Conservation (phyloP, 2,888 invertebrate genomes). For the Apotomis turbidana region DNA sequence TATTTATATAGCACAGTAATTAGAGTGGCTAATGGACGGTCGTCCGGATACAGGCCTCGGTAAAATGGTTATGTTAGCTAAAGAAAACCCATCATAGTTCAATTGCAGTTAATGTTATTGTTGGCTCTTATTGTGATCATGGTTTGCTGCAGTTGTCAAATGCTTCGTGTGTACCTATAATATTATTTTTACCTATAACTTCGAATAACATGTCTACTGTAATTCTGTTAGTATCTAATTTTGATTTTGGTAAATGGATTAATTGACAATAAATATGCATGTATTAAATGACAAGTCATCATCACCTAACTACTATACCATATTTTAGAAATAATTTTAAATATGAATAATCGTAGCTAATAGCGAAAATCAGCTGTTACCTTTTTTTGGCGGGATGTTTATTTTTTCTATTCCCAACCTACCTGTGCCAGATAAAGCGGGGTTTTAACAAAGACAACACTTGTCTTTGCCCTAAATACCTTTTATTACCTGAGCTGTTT, state of each 20-base stretch:
- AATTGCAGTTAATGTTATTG: background rate
- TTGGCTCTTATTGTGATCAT: background rate
- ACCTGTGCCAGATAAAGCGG: conserved; percentile 37
- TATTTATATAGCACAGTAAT: conserved; percentile 28
- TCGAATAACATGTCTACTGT: too few relatives aligned
- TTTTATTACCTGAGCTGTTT: conserved; percentile 36
- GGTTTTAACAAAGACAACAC: conserved; percentile 43
- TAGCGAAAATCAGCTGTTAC: conserved; percentile 26
- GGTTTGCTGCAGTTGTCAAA: background rate
- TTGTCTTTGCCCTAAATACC: conserved; percentile 37
- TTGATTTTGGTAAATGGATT: too few relatives aligned
- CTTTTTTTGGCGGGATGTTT: conserved; percentile 21
- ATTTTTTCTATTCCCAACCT: conserved; percentile 24
- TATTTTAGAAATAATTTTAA: too few relatives aligned
- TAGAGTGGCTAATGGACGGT: conserved; percentile 17
- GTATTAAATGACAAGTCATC: too few relatives aligned
- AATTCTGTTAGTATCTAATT: too few relatives aligned
- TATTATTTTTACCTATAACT: too few relatives aligned
- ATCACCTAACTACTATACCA: too few relatives aligned
- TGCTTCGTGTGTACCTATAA: too few relatives aligned
- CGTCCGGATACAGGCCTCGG: background rate
- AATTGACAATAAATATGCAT: too few relatives aligned
- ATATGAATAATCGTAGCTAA: conserved; percentile 2
- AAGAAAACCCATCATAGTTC: conserved; percentile 9
- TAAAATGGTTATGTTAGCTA: conserved; percentile 1